phyloP scores from a whole-genome alignment of 1,140 invertebrate genomes.

The Trinorchestia longiramus region DNA sequence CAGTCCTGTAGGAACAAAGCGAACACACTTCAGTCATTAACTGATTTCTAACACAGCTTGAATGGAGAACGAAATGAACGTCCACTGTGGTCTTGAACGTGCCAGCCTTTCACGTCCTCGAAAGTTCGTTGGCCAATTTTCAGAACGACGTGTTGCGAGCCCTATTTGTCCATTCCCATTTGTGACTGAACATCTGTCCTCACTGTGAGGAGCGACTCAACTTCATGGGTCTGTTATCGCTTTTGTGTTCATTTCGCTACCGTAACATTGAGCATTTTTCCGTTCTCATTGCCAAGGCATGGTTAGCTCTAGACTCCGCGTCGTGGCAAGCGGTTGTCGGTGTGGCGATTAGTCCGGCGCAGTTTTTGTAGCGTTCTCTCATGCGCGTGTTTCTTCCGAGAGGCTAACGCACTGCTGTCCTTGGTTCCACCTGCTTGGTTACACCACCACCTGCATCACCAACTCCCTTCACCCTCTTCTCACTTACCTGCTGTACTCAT shows the following conservation, averaged over 20 bases:
- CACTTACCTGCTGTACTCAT: not conserved
- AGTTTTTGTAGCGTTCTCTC: conserved; percentile 4
- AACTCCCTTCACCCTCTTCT: not conserved
- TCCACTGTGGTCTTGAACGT: not conserved
- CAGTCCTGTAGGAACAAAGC: not conserved
- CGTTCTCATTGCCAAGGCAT: not conserved
- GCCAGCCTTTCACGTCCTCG: not conserved
- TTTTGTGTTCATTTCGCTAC: not conserved
- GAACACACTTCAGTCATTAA: not conserved
- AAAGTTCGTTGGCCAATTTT: not conserved
- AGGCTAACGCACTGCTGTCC: conserved; percentile 52
- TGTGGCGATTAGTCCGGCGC: not conserved
- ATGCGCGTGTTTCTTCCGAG: conserved; percentile 20
- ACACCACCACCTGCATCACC: conserved; percentile 14
- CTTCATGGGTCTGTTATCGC: not conserved
- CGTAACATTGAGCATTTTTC: not conserved
- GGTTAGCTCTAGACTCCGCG: not conserved
- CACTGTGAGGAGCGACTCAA: too few relatives aligned
- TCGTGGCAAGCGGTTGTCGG: not conserved
- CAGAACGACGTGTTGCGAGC: not conserved
- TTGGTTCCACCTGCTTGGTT: conserved; percentile 22
- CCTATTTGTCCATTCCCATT: not conserved
- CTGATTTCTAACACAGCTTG: not conserved
- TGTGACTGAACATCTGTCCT: not conserved
- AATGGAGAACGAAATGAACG: not conserved